phyloP scores from a whole-genome alignment of 2,113 vertebrate genomes.

The Triplophysa siluroides region DNA sequence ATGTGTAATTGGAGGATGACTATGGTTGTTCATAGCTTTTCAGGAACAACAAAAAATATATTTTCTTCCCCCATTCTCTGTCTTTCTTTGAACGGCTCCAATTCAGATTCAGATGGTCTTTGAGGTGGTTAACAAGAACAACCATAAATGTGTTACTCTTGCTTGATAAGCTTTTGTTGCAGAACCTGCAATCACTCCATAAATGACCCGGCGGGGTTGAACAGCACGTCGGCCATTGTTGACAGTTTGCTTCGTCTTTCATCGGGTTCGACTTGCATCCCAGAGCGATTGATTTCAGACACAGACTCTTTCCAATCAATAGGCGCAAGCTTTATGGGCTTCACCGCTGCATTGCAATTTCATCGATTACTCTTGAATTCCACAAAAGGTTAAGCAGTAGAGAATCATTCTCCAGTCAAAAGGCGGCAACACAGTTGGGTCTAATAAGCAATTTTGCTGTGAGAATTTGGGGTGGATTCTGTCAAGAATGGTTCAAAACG shows the following conservation, averaged over 20 bases:
- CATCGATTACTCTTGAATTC: conserved; percentile 64
- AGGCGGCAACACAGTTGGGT: conserved; percentile 27
- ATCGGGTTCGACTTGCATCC: conserved; percentile 60
- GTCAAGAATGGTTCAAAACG: neutral
- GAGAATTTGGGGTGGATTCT: neutral
- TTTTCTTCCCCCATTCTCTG: neutral
- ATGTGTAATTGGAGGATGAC: conserved; percentile 12
- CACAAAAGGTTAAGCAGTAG: conserved; percentile 65
- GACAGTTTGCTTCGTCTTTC: conserved; percentile 42
- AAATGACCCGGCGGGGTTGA: conserved; percentile 57
- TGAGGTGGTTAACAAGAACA: neutral
- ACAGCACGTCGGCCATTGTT: conserved; percentile 48
- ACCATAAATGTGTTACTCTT: neutral
- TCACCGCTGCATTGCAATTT: conserved; percentile 59
- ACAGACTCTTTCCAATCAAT: conserved; percentile 67
- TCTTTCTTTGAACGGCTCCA: neutral
- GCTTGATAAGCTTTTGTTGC: conserved; percentile 44
- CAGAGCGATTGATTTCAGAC: conserved; percentile 67
- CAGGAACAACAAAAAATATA: neutral
- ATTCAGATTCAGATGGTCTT: neutral
- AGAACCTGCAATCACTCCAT: conserved; percentile 60
- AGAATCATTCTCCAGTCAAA: conserved; percentile 49
- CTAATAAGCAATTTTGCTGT: conserved; percentile 46
- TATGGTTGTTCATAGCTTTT: conserved; percentile 1
- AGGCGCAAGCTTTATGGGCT: conserved; percentile 52